Base-by-base conservation (phyloP, 2,797 vertebrate species). In the Gobionotothen gibberifrons region DNA sequence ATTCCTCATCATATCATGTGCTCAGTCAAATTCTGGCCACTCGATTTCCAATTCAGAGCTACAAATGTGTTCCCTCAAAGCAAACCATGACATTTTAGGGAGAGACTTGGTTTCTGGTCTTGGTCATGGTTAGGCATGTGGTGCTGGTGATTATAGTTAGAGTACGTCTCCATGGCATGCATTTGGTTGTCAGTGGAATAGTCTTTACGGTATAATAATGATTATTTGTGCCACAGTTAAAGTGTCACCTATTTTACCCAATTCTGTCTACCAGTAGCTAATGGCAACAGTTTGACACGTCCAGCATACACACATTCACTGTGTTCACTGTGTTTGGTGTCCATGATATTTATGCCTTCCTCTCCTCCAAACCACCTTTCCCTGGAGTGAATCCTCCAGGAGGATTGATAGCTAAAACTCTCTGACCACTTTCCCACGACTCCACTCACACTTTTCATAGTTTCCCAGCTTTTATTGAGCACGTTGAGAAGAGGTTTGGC, bases 371-470 rank as follows among this genome's bases (percentile, higher is more conserved):
- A 75, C 81, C 72, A 52, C 66, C 54, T 61, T 72, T 76, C 73
- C 76, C 63, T 47, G 2, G 51, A 64, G 69, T 61, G 52, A 72
- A 58, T 86, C 70, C 72, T 65, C 65, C 59, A 21, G 14, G 36
- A 59, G 47, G 61, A 78, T 59, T 81, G 78, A 89, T 76, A 49
- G 69, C 76, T 36, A 36, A 36, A 55, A 78, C 55, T 72, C 9
- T 60, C 70, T 72, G 57, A 85, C 79, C 68, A 70, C 78, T 66
- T 85, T 90, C 76, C 40, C 78, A 86, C 76, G 72, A 79, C 79
- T 81, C 61, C 69, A 68, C 77, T 87, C 47, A 71, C 13, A 51
- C 22, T 61, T 43, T 55, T 53, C 51, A 60, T 59, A 66, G 71
- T 60, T 76, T 46, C 62, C 56, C 40, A n/a, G 55, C 58, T 73